These are phyloP conservation scores for Galerucella pusilla DNA, from an alignment of 2,888 invertebrate species.

Conservation along the genomic window DNA sequence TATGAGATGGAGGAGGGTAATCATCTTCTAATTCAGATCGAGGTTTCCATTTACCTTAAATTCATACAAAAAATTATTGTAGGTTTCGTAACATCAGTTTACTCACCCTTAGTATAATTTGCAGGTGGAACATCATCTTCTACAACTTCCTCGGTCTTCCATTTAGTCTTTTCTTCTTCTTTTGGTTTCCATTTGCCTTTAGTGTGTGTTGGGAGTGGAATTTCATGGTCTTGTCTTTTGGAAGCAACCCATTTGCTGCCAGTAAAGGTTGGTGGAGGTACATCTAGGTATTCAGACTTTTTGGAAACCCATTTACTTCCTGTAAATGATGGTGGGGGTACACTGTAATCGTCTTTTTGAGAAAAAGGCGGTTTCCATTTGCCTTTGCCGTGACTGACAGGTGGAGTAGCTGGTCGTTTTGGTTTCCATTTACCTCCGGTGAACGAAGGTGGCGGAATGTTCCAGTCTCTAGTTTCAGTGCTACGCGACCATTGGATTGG, in stretches of 20 bases:
- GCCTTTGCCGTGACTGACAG: constrained; percentile 56
- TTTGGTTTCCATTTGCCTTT: constrained; percentile 72
- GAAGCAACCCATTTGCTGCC: constrained; percentile 72
- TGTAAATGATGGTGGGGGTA: constrained; percentile 64
- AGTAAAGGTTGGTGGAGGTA: constrained; percentile 58
- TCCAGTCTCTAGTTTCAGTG: constrained; percentile 67
- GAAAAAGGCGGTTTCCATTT: constrained; percentile 70
- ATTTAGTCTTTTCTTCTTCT: constrained; percentile 67
- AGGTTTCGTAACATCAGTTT: not conserved
- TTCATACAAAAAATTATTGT: not conserved
- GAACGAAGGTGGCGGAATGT: constrained; percentile 68
- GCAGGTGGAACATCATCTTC: constrained; percentile 45
- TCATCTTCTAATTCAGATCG: constrained; percentile 38
- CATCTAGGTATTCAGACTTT: constrained; percentile 42
- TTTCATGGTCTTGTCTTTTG: constrained; percentile 44
- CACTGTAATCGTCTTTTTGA: constrained; percentile 38
- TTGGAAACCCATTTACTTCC: constrained; percentile 70
- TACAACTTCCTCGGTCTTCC: constrained; percentile 66
- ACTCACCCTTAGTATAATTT: constrained; percentile 39
- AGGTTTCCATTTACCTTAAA: constrained; percentile 61
- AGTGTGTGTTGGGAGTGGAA: constrained; percentile 65
- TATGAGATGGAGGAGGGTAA: constrained; percentile 72
- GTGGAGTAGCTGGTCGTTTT: constrained; percentile 61
- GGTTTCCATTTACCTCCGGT: constrained; percentile 77
- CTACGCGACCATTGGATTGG: constrained; percentile 60